Evolutionary conservation across 2,797 vertebrate species (phyloP), one percentile per base, ranked within the genome.

Genomic region (Smutsia temminckii): DNA sequence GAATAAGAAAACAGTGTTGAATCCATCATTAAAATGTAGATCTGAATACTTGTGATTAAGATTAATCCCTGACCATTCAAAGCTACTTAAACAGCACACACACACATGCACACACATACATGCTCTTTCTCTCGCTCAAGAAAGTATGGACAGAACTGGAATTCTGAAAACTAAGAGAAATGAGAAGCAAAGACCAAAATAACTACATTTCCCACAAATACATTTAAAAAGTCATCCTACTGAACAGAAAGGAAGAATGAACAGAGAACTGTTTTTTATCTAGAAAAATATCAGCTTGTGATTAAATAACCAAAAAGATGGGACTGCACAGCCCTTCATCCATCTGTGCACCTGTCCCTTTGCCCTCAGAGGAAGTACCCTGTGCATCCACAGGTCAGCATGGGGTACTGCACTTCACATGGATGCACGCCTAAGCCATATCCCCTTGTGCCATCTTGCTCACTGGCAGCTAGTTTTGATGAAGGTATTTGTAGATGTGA

Each of bases 361-460:
- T 42, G 27, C 23, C 42, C 51, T 61, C 27, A 17, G 12, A 40
- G 80, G 27, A 32, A 17, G 55, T 42, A 32, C 4, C 20, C 8
- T 6, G 55, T 1, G 9, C 12, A 5, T 5, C 12, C 25, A 64
- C 32, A 20, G 8, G 8, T 25, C 14, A 6, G 6, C 32, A 75
- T 0, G 3, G 12, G 18, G 4, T 0, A 2, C 1, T 0, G 8
- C 0, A 17, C 20, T 71, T 12, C 49, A 10, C 5, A 0, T 0
- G 8, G 27, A 27, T 0, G 12, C 46, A 21, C 1, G 20, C 3
- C 18, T 29, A 21, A 63, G 40, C 64, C 29, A 0, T 0, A 8
- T 8, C 2, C 27, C 16, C 72, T 85, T 25, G 2, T 2, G 0
- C 46, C 18, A 3, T 27, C 78, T 63, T 25, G 25, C 53, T 49